Evolutionary conservation across 2,888 invertebrate genomes (phyloP).

Genomic region (Drosophila anomalata): DNA sequence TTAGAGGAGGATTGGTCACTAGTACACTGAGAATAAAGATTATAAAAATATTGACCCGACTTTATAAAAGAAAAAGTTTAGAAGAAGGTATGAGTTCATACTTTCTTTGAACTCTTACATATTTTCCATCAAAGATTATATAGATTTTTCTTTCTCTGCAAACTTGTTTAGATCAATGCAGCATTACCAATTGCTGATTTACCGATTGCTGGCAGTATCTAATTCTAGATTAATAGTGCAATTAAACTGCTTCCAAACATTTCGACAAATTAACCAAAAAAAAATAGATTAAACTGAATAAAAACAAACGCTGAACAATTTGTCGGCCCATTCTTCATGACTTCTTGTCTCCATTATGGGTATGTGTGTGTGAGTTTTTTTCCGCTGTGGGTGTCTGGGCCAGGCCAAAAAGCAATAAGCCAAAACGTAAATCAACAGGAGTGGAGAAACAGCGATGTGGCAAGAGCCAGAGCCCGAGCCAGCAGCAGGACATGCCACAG

Average conservation of each 20-base stretch:
- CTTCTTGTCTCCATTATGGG: constrained; percentile 13
- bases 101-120: too few relatives aligned
- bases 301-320: constrained; percentile 61
- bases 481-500: constrained; percentile 64
- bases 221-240: constrained; percentile 69
- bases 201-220: constrained; percentile 49
- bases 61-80: too few relatives aligned
- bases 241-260: constrained; percentile 65
- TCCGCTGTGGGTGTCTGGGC: constrained; percentile 52
- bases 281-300: constrained; percentile 12
- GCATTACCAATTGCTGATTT: constrained; percentile 75
- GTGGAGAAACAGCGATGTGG: constrained; percentile 11
- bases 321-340: constrained; percentile 39
- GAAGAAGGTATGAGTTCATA: too few relatives aligned
- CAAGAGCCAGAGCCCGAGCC: constrained; percentile 8
- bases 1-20: not conserved
- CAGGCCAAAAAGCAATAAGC: constrained; percentile 69
- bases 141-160: not conserved
- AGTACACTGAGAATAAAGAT: constrained; percentile 13
- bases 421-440: constrained; percentile 69
- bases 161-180: constrained; percentile 19
- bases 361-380: constrained; percentile 32
- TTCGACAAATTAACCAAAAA: constrained; percentile 53
- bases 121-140: too few relatives aligned
- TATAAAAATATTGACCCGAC: not conserved